Percentiles rank a stretch among this genome's conserved stretches.
These are phyloP conservation scores for Cichladusa arquata DNA, from an alignment of 2,113 vertebrate species.

Conservation along the genomic window DNA sequence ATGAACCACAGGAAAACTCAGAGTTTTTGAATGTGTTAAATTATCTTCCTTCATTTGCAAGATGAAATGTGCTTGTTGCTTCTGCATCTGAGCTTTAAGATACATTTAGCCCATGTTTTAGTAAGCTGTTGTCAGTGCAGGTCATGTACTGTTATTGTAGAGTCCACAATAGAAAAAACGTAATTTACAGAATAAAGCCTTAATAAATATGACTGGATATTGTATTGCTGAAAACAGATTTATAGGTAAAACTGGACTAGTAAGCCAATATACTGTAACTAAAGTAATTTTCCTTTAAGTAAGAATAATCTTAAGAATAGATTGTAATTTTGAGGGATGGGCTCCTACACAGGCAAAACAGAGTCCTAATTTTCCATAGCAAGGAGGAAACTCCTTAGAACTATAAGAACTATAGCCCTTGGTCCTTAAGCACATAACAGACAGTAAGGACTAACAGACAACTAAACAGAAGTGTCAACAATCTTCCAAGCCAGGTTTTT, in stretches of 20 bases:
- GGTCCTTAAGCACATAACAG: background rate
- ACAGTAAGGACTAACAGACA: background rate
- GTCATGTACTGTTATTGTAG: background rate
- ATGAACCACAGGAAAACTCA: background rate
- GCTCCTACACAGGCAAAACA: background rate
- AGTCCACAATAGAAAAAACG: background rate
- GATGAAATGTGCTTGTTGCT: background rate
- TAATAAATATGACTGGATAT: slow-evolving; percentile 3
- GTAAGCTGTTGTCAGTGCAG: background rate
- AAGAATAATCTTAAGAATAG: background rate
- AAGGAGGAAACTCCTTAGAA: background rate
- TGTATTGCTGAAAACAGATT: slow-evolving; percentile 2
- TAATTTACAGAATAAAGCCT: slow-evolving; percentile 11
- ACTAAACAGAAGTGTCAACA: background rate
- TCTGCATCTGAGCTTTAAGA: background rate
- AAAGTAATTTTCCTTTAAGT: background rate
- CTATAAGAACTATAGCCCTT: background rate
- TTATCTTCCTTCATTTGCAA: background rate
- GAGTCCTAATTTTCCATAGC: background rate
- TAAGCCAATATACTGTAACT: background rate
- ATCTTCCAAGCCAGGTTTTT: background rate
- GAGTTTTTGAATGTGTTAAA: background rate
- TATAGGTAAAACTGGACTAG: background rate
- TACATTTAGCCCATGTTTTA: background rate
- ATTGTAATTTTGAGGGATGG: background rate